Evolutionary conservation across 2,113 vertebrate genomes (phyloP).

Genomic region (Eudyptes chrysolophus): DNA sequence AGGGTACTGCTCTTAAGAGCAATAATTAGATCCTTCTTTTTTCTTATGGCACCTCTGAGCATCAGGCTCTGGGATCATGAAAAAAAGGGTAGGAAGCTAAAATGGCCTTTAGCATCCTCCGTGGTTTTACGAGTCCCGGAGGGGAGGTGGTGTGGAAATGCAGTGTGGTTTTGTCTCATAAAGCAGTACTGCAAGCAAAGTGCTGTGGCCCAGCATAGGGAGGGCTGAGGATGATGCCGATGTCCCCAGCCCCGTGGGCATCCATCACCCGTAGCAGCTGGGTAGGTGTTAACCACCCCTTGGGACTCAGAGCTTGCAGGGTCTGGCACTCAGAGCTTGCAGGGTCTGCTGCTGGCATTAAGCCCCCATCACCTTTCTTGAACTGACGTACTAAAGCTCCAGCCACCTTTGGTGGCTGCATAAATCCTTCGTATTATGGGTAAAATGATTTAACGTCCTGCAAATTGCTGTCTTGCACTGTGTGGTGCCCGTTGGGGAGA

Average conservation of each 20-base stretch:
- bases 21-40: not conserved
- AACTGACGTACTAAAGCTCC: not conserved
- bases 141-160: not conserved
- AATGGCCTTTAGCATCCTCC: not conserved
- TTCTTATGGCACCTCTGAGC: not conserved
- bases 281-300: not conserved
- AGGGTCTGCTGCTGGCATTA: not conserved
- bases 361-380: not conserved
- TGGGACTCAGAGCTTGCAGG: not conserved
- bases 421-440: not conserved
- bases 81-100: not conserved
- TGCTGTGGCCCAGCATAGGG: not conserved
- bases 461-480: not conserved
- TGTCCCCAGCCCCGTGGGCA: not conserved
- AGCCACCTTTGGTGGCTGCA: not conserved
- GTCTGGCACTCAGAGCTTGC: not conserved
- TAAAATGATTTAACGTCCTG: not conserved
- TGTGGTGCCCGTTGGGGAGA: not conserved
- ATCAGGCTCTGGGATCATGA: not conserved
- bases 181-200: not conserved
- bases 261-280: accelerated
- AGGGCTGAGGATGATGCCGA: accelerated
- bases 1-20: not conserved
- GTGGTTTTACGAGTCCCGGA: not conserved
- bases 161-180: not conserved